These are phyloP conservation scores for Chymomyza caudatula DNA, from an alignment of 2,888 invertebrate genomes.

Conservation along the genomic window DNA sequence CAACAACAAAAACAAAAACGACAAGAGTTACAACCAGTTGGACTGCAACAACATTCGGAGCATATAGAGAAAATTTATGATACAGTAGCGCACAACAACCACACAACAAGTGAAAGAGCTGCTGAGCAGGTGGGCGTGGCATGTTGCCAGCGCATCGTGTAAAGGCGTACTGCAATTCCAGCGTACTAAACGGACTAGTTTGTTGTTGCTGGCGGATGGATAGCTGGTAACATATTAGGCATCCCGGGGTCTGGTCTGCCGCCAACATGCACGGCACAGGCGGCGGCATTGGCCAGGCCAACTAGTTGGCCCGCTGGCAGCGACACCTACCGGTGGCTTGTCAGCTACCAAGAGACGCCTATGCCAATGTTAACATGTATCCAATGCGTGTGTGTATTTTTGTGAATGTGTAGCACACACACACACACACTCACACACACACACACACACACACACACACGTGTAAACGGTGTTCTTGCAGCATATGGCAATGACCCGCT, in stretches of 20 bases:
- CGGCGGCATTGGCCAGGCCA: not conserved
- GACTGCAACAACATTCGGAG: not conserved
- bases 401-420: too few relatives aligned
- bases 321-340: not conserved
- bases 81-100: not conserved
- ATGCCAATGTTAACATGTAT: not conserved
- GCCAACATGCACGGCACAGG: not conserved
- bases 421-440: not conserved
- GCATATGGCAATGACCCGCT: slow-evolving; percentile 40
- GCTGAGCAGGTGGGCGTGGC: not conserved
- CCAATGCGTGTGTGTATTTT: too few relatives aligned
- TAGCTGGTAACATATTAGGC: not conserved
- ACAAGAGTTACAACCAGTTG: not conserved
- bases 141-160: not conserved
- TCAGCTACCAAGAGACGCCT: not conserved
- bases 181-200: not conserved
- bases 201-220: not conserved
- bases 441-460: not conserved
- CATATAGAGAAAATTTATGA: not conserved
- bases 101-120: not conserved
- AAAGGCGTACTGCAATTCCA: not conserved
- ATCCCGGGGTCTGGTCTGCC: not conserved
- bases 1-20: not conserved
- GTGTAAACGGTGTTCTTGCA: not conserved
- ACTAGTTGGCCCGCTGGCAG: not conserved